Evolutionary conservation across 1,140 invertebrate genomes (phyloP).

Genomic region (Cylas formicarius): DNA sequence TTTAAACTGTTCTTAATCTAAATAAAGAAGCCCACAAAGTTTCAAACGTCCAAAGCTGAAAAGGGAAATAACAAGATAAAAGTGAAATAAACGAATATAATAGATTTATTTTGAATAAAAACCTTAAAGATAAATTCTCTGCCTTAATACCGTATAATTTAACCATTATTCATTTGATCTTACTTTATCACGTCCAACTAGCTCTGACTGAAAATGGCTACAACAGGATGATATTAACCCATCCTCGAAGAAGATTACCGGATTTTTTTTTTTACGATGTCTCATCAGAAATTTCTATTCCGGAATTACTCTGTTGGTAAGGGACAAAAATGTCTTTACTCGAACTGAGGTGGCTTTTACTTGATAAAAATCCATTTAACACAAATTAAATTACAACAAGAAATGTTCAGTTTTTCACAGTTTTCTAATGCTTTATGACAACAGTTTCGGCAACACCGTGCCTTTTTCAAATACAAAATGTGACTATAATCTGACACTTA

Average conservation of each 20-base stretch:
- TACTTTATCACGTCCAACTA: constrained; percentile 10
- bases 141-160: constrained; percentile 16
- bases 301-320: constrained; percentile 1
- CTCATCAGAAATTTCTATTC: constrained; percentile 11
- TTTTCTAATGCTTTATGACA: too few relatives aligned
- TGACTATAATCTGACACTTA: too few relatives aligned
- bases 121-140: constrained; percentile 16
- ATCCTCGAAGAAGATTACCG: constrained; percentile 14
- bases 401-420: too few relatives aligned
- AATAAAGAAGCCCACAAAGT: constrained; percentile 14
- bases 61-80: constrained; percentile 13
- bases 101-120: constrained; percentile 20
- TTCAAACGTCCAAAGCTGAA: constrained; percentile 14
- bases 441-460: too few relatives aligned
- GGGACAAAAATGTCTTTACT: too few relatives aligned
- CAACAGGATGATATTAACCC: constrained; percentile 14
- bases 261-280: too few relatives aligned
- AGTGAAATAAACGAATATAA: constrained; percentile 20
- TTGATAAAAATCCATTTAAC: too few relatives aligned
- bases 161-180: constrained; percentile 18
- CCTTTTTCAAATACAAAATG: too few relatives aligned
- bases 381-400: too few relatives aligned
- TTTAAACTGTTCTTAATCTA: constrained; percentile 16
- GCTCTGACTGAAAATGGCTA: constrained; percentile 11
- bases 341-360: too few relatives aligned